Conservation (phyloP, 2,888 invertebrate species). For the Bibio marci region DNA sequence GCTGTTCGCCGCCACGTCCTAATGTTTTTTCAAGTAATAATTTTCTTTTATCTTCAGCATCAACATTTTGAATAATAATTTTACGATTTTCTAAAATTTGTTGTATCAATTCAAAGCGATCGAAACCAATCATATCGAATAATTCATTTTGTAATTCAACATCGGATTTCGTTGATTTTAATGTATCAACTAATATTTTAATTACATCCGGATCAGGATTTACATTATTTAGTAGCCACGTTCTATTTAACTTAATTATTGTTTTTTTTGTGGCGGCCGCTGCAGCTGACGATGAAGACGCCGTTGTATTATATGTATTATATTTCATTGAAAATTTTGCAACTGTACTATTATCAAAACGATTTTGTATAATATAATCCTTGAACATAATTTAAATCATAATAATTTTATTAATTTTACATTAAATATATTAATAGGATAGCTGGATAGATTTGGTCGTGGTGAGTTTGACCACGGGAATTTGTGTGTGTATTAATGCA, state of each 20-base stretch:
- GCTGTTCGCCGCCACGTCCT: conserved; percentile 16
- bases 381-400: too few species aligned
- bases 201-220: conserved; percentile 28
- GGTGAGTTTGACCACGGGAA: too few species aligned
- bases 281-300: too few species aligned
- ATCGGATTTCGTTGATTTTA: conserved; percentile 41
- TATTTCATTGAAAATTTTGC: conserved; percentile 16
- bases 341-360: neutral
- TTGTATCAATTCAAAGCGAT: conserved; percentile 59
- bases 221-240: conserved; percentile 36
- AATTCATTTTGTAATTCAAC: conserved; percentile 66
- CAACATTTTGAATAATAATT: conserved; percentile 30
- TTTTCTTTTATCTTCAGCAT: conserved; percentile 17
- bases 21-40: conserved; percentile 8
- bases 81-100: conserved; percentile 45
- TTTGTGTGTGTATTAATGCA: too few species aligned
- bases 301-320: too few species aligned
- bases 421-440: too few species aligned
- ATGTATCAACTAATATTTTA: conserved; percentile 32
- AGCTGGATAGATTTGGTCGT: too few species aligned
- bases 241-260: conserved; percentile 36
- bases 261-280: conserved; percentile 1
- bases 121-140: conserved; percentile 79
- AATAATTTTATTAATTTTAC: too few species aligned
- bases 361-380: too few species aligned